A percentile compares a stretch with the other conserved stretches of the same genome.
These are phyloP conservation scores for Echinops telfairi DNA, from an alignment of 2,113 vertebrate species.

Conservation along the genomic window DNA sequence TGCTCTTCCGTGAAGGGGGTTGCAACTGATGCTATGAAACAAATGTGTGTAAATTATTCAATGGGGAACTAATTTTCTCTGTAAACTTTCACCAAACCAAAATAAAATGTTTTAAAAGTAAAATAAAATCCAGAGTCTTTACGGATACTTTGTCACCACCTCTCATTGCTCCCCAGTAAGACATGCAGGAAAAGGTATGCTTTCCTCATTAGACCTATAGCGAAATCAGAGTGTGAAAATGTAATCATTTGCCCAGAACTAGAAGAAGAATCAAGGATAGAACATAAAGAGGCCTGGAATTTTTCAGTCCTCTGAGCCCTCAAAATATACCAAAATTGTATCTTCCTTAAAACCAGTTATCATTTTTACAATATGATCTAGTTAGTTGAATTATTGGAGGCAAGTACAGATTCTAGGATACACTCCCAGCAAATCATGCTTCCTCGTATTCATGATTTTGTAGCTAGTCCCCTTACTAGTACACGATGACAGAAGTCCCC, in stretches of 20 bases:
- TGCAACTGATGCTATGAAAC: no score
- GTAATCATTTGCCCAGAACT: conserved; percentile 21
- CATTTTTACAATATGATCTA: neutral
- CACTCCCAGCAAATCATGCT: neutral
- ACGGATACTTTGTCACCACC: neutral
- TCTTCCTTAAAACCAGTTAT: neutral
- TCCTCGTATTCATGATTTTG: neutral
- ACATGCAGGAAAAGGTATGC: conserved; percentile 29
- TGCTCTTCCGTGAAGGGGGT: no score
- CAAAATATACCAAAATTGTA: neutral
- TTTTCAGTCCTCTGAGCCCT: conserved; percentile 52
- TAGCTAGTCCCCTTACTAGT: neutral
- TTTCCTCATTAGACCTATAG: conserved; percentile 42
- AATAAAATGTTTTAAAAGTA: neutral
- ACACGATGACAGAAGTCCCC: neutral
- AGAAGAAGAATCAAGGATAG: conserved; percentile 52
- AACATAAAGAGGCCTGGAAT: conserved; percentile 4
- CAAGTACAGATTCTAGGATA: neutral
- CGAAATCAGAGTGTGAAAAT: conserved; percentile 50
- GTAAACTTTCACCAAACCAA: no score
- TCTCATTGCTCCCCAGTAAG: conserved; percentile 15
- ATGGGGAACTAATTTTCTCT: no score
- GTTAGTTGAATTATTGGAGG: neutral
- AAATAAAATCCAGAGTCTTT: conserved; percentile 55
- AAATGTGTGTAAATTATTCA: no score